Evolutionary conservation across 2,113 vertebrate species (phyloP).

Genomic region (Myiagra hebetior): DNA sequence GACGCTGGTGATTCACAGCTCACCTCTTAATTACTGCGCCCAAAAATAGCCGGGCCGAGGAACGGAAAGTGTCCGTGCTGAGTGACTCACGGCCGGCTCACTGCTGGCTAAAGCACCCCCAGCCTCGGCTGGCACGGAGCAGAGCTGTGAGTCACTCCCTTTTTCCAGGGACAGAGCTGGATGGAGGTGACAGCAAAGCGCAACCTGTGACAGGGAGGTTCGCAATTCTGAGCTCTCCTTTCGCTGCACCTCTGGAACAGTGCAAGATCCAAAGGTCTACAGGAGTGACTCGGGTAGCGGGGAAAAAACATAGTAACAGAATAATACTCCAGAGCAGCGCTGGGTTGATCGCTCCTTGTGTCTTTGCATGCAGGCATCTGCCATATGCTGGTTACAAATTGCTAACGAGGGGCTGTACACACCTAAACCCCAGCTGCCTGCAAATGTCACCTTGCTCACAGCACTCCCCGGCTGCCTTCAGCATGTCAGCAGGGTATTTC

Average conservation of each 20-base stretch:
- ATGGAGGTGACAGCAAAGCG: background rate
- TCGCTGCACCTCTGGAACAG: background rate
- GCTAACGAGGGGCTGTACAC: background rate
- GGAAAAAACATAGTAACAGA: background rate
- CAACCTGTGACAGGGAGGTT: rapidly evolving
- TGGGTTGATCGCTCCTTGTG: background rate
- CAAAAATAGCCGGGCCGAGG: constrained; percentile 25
- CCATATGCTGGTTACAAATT: background rate
- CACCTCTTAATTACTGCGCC: background rate
- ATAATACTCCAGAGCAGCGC: background rate
- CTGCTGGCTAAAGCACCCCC: background rate
- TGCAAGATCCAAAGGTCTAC: background rate
- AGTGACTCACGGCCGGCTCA: constrained; percentile 37
- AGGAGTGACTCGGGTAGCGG: background rate
- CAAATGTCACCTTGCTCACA: background rate
- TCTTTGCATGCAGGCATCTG: background rate
- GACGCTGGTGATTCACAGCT: constrained; percentile 61
- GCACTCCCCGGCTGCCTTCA: background rate
- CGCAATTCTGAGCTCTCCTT: background rate
- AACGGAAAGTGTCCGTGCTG: background rate
- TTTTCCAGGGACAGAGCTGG: background rate
- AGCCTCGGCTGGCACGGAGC: background rate
- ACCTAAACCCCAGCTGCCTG: background rate
- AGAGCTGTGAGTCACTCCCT: background rate
- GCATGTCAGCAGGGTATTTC: background rate